Conservation (phyloP, 1,140 invertebrate species). For the Pachypeltis micranthus region DNA sequence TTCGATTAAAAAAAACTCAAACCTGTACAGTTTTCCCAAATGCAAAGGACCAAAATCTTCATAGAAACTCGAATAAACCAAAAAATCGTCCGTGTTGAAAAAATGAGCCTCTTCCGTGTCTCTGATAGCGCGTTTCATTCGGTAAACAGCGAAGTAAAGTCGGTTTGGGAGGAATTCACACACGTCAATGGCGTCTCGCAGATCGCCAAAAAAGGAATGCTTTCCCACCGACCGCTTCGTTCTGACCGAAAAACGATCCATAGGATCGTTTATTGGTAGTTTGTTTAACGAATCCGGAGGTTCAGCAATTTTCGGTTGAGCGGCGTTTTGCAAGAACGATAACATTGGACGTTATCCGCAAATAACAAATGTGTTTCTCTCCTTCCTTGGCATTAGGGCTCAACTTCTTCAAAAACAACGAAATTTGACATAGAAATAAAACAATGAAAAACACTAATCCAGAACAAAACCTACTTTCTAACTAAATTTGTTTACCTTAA, state of each 20-base stretch:
- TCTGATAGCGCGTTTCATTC: conserved; percentile 59
- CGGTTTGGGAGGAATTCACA: conserved; percentile 50
- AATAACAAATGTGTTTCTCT: no score
- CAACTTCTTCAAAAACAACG: no score
- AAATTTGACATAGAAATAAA: no score
- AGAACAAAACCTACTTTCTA: no score
- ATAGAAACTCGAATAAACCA: conserved; percentile 94
- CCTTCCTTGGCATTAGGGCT: no score
- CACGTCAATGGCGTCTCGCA: background rate
- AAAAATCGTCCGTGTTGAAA: conserved; percentile 82
- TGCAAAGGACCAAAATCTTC: conserved; percentile 95
- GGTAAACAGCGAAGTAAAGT: conserved; percentile 81
- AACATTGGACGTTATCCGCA: no score
- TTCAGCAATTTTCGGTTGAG: no score
- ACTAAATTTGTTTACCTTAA: no score
- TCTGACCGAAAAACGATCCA: background rate
- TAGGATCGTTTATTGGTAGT: background rate
- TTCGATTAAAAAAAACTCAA: conserved; percentile 17
- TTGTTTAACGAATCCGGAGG: background rate
- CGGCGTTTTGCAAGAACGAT: no score
- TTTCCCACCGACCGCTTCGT: background rate
- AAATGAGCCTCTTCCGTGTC: conserved; percentile 72
- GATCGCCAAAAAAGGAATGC: background rate
- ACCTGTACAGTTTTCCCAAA: conserved; percentile 85
- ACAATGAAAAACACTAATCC: no score